These are phyloP conservation scores for Chironomus tentans DNA, from an alignment of 2,888 invertebrate species.

Conservation along the genomic window DNA sequence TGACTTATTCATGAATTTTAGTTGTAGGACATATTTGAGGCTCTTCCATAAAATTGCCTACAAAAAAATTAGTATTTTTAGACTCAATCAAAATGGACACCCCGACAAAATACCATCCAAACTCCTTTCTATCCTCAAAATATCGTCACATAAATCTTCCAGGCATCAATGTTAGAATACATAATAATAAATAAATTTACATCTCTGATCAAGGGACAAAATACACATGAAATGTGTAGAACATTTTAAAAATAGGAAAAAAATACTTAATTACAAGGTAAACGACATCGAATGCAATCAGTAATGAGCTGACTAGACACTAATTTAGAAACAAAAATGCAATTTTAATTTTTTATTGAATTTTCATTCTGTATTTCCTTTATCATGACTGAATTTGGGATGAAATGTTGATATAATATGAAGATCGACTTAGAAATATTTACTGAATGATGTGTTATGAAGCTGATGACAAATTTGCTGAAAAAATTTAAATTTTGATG, in stretches of 20 bases:
- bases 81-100: too few relatives aligned
- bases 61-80: too few relatives aligned
- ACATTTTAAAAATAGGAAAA: background rate
- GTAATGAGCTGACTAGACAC: background rate
- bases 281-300: background rate
- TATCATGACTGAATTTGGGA: background rate
- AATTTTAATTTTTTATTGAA: background rate
- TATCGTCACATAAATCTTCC: too few relatives aligned
- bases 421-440: background rate
- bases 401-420: background rate
- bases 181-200: too few relatives aligned
- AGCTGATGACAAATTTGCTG: background rate
- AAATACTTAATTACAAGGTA: slow-evolving; percentile 4
- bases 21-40: too few relatives aligned
- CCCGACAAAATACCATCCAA: too few relatives aligned
- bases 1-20: too few relatives aligned
- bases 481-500: too few relatives aligned
- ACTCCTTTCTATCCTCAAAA: too few relatives aligned
- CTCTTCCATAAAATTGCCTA: too few relatives aligned
- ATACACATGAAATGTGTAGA: background rate
- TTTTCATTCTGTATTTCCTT: background rate
- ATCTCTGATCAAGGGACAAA: too few relatives aligned
- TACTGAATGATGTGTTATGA: background rate
- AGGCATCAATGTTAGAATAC: too few relatives aligned
- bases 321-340: background rate